These are phyloP conservation scores for Cololabis saira DNA, from an alignment of 2,113 vertebrate genomes.

Conservation along the genomic window DNA sequence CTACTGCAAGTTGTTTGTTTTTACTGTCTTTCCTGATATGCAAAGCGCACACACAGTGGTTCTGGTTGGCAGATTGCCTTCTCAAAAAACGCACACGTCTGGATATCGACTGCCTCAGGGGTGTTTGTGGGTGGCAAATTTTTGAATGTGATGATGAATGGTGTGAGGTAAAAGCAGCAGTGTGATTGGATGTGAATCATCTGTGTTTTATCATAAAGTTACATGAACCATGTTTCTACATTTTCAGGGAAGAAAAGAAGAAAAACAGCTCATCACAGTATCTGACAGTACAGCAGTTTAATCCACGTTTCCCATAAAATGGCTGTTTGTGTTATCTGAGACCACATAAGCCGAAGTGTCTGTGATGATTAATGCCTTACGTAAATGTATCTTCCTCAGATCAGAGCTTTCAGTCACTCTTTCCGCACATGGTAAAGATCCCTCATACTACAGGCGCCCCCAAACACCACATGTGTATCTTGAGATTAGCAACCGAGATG, in stretches of 20 bases:
- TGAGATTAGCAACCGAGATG: background rate
- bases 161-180: background rate
- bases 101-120: background rate
- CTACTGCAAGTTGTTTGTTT: too few relatives aligned
- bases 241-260: background rate
- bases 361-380: slow-evolving; percentile 4
- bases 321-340: slow-evolving; percentile 12
- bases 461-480: slow-evolving; percentile 2
- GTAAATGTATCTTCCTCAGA: background rate
- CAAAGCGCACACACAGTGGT: background rate
- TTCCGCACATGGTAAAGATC: slow-evolving; percentile 32
- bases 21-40: background rate
- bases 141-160: background rate
- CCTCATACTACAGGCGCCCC: slow-evolving; percentile 26
- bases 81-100: background rate
- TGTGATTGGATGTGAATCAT: background rate
- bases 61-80: slow-evolving; percentile 9
- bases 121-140: background rate
- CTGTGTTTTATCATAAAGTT: background rate
- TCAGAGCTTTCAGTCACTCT: slow-evolving; percentile 6
- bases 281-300: background rate
- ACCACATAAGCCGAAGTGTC: background rate
- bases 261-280: background rate
- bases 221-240: background rate
- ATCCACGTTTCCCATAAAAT: background rate